phyloP scores from a whole-genome alignment of 2,888 invertebrate genomes.

The Tetropium fuscum region DNA sequence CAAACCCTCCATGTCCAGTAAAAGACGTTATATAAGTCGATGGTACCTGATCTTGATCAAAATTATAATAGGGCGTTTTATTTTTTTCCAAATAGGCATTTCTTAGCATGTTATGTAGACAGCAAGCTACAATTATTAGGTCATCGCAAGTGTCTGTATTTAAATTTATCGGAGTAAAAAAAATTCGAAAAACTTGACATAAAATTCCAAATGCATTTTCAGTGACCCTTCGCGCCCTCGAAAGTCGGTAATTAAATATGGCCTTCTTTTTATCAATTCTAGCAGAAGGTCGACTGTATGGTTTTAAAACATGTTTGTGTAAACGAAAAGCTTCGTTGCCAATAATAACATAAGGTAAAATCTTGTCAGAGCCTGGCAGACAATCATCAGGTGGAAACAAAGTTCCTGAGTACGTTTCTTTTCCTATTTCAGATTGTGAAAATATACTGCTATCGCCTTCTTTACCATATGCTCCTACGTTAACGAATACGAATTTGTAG shows the following conservation, averaged over 20 bases:
- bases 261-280: not conserved
- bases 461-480: constrained; percentile 37
- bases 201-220: constrained; percentile 11
- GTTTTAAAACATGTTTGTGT: constrained; percentile 12
- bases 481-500: constrained; percentile 32
- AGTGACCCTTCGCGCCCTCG: constrained; percentile 1
- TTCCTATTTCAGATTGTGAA: constrained; percentile 28
- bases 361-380: not conserved
- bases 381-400: constrained; percentile 18
- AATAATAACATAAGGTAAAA: not conserved
- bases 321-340: constrained; percentile 12
- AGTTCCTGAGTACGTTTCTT: no score
- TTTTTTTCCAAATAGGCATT: not conserved
- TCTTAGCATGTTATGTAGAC: constrained; percentile 5
- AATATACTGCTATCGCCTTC: constrained; percentile 37
- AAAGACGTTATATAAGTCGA: not conserved
- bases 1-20: not conserved
- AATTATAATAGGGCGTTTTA: not conserved
- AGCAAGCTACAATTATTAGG: constrained; percentile 7
- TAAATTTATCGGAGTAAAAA: not conserved
- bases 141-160: not conserved
- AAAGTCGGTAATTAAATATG: constrained; percentile 11
- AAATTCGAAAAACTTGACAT: not conserved
- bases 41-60: not conserved
- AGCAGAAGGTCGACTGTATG: not conserved